Percentiles rank a stretch among this genome's conserved stretches.
Evolutionary conservation across 2,888 invertebrate species (phyloP).

Genomic region (Eupeodes latifasciatus): DNA sequence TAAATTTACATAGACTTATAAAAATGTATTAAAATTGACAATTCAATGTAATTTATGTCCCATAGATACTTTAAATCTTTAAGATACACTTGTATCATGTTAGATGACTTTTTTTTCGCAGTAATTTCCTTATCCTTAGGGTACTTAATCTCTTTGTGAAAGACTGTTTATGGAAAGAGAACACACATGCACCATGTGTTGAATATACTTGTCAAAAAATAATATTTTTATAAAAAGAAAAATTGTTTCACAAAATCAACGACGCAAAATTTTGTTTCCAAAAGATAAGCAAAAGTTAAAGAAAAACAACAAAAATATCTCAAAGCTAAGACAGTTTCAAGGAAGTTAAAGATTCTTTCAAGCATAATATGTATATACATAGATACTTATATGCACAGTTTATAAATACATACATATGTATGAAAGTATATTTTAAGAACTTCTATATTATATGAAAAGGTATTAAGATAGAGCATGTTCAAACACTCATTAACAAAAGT

Average conservation of each 20-base stretch:
- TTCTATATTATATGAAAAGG: background rate
- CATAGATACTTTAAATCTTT: too few relatives aligned
- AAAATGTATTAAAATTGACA: too few relatives aligned
- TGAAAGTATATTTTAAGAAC: background rate
- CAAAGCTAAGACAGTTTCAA: slow-evolving; percentile 13
- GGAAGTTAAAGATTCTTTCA: slow-evolving; percentile 4
- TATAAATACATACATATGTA: background rate
- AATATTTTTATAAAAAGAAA: background rate
- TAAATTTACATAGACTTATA: too few relatives aligned
- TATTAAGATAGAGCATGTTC: slow-evolving; percentile 62
- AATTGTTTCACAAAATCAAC: background rate
- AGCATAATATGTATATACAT: background rate
- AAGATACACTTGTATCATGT: too few relatives aligned
- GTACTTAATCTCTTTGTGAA: background rate
- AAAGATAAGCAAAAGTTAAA: background rate
- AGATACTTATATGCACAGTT: background rate
- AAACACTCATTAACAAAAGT: slow-evolving; percentile 73
- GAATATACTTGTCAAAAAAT: background rate
- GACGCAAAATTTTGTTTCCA: background rate
- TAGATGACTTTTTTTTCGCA: too few relatives aligned
- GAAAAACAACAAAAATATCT: background rate
- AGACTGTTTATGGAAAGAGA: background rate
- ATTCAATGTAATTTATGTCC: too few relatives aligned
- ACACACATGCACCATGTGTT: background rate
- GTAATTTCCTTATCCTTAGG: background rate